A percentile compares a stretch with the other conserved stretches of the same genome.
Conservation (phyloP, 1,140 invertebrate genomes). For the Phthorimaea operculella region DNA sequence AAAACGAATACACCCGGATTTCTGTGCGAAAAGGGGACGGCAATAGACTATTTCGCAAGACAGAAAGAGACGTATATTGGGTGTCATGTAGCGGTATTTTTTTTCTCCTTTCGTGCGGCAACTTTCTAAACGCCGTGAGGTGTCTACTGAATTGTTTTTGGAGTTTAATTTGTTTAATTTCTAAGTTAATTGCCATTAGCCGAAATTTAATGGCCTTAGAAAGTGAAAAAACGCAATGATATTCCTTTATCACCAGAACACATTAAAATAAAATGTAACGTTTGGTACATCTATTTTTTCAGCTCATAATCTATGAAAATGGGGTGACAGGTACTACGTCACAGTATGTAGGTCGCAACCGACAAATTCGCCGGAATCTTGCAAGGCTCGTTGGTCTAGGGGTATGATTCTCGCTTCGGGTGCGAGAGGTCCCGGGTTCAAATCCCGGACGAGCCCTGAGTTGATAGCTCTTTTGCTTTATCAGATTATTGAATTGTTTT, state of each 20-base stretch:
- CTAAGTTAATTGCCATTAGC: not conserved
- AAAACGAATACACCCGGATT: slow-evolving; percentile 29
- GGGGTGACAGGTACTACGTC: too few species aligned
- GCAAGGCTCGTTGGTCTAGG: slow-evolving; percentile 85
- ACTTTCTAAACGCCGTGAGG: slow-evolving; percentile 56
- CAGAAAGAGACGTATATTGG: slow-evolving; percentile 40
- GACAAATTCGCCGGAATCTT: slow-evolving; percentile 12
- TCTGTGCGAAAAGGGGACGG: slow-evolving; percentile 34
- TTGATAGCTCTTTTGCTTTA: not conserved
- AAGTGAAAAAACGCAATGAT: too few species aligned
- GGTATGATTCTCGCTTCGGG: slow-evolving; percentile 92
- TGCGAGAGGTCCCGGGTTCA: slow-evolving; percentile 92
- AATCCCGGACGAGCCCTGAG: slow-evolving; percentile 74
- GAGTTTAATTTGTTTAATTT: slow-evolving; percentile 14
- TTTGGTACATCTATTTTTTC: too few species aligned
- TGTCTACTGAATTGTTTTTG: slow-evolving; percentile 19
- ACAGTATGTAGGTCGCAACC: slow-evolving; percentile 2
- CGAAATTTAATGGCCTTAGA: not conserved
- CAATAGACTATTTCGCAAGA: slow-evolving; percentile 16
- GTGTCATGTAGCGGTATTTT: slow-evolving; percentile 62
- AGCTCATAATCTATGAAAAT: too few species aligned
- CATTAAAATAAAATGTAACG: too few species aligned
- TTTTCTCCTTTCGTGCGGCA: slow-evolving; percentile 61
- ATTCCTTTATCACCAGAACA: too few species aligned
- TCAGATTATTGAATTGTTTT: not conserved